A percentile compares a stretch with the other conserved stretches of the same genome.
Evolutionary conservation across 2,888 invertebrate genomes (phyloP).

Genomic region (Cephalotes varians): DNA sequence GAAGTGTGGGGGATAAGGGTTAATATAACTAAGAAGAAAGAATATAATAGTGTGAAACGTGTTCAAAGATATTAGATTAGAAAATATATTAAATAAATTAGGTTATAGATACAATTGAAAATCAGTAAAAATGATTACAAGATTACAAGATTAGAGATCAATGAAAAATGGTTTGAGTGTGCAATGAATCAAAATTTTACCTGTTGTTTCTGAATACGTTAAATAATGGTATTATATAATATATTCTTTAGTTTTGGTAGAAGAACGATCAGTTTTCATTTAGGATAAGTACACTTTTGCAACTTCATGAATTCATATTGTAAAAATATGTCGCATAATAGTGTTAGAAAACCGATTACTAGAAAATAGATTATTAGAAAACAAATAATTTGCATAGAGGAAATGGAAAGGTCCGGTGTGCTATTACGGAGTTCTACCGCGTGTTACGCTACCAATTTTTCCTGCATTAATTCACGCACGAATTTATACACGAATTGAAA

Average conservation of each 20-base stretch:
- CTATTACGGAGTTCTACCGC: conserved; percentile 23
- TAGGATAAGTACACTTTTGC: not conserved
- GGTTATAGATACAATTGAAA: too few species aligned
- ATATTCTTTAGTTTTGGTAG: not conserved
- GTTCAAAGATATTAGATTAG: too few species aligned
- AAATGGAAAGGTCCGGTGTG: conserved; percentile 33
- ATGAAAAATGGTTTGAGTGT: not conserved
- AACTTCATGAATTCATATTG: not conserved
- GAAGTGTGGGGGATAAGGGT: too few species aligned
- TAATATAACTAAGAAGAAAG: too few species aligned
- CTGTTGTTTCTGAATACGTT: not conserved
- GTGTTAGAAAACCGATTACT: not conserved
- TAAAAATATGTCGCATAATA: not conserved
- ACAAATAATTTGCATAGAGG: conserved; percentile 35
- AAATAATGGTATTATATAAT: not conserved
- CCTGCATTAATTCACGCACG: conserved; percentile 10
- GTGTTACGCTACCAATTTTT: conserved; percentile 39
- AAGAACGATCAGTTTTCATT: not conserved
- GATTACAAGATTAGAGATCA: too few species aligned
- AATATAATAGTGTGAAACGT: too few species aligned
- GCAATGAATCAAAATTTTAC: not conserved
- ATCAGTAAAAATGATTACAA: too few species aligned
- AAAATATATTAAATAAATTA: too few species aligned
- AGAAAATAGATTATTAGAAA: not conserved
- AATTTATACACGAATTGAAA: conserved; percentile 42